These are phyloP conservation scores for Crotalus tigris DNA, from an alignment of 2,113 vertebrate species.

Conservation along the genomic window DNA sequence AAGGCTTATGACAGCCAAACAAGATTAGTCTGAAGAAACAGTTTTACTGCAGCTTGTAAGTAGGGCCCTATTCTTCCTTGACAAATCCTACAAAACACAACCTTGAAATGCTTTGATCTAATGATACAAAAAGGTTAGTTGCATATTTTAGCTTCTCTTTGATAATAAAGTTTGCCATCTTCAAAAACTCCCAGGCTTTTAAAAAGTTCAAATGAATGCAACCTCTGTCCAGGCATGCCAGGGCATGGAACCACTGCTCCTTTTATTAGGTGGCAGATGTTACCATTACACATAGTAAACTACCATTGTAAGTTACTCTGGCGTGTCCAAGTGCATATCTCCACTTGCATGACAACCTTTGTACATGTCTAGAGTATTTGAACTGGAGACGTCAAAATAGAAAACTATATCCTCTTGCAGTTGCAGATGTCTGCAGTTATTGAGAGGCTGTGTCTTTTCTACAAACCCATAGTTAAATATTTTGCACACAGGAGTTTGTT, in stretches of 20 bases:
- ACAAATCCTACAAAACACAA: neutral
- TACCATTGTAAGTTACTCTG: neutral
- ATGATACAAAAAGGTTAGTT: neutral
- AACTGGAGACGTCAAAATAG: neutral
- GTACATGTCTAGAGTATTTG: neutral
- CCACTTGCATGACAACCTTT: neutral
- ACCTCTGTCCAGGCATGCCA: neutral
- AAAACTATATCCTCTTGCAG: neutral
- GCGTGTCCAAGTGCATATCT: neutral
- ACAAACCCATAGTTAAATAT: neutral
- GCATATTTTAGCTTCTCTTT: neutral
- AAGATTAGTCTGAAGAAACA: neutral
- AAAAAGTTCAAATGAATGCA: neutral
- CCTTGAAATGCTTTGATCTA: neutral
- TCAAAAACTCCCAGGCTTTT: neutral
- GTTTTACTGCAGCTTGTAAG: neutral
- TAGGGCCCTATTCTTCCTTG: neutral
- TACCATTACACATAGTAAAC: neutral
- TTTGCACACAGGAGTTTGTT: neutral
- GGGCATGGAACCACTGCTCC: neutral
- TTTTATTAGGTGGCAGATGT: neutral
- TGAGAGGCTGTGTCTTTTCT: neutral
- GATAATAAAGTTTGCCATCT: neutral
- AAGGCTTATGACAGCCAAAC: neutral
- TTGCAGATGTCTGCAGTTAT: neutral